These are phyloP conservation scores for Sabatieria punctata DNA, from an alignment of 2,888 invertebrate species.

Conservation along the genomic window DNA sequence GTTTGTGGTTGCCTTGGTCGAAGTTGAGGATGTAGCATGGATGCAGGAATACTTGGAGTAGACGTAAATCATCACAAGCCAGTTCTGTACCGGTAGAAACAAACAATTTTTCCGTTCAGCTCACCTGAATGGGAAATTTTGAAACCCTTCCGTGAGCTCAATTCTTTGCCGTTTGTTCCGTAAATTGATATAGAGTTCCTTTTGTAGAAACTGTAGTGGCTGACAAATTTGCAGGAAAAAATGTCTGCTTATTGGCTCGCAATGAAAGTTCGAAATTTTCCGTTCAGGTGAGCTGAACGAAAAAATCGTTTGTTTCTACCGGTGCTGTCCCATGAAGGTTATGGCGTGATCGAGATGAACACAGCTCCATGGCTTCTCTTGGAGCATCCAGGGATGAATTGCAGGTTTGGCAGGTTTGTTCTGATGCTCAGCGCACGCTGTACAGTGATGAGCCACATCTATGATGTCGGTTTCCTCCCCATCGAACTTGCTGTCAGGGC, in stretches of 20 bases:
- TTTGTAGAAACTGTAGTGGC: no score
- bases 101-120: no score
- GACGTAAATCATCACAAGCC: not conserved
- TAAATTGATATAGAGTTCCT: no score
- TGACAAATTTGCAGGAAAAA: no score
- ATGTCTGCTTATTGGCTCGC: no score
- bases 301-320: no score
- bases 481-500: conserved; percentile 7
- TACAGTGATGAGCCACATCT: conserved; percentile 2
- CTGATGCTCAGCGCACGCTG: conserved; percentile 13
- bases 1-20: conserved; percentile 12
- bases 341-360: conserved; percentile 22
- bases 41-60: conserved; percentile 6
- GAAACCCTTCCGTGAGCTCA: no score
- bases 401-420: conserved; percentile 12
- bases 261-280: no score
- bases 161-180: no score
- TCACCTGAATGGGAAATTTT: no score
- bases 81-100: no score
- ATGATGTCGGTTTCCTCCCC: conserved; percentile 11
- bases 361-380: conserved; percentile 17
- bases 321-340: conserved; percentile 11
- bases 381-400: conserved; percentile 19
- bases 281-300: no score
- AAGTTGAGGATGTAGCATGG: not conserved